Evolutionary conservation across 2,797 vertebrate species (phyloP).

Genomic region (Chrosomus eos): DNA sequence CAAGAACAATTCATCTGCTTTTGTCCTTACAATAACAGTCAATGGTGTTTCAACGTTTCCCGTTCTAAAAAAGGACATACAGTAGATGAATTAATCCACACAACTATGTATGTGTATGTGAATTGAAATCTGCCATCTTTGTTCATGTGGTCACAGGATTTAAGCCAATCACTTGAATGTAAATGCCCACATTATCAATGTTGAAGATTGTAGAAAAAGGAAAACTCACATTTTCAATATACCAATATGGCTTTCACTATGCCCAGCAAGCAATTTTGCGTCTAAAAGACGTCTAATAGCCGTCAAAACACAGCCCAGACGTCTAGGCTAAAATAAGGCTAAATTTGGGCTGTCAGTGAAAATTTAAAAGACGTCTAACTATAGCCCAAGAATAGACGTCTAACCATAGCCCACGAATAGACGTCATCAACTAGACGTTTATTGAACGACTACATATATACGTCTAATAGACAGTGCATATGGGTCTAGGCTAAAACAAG

Average conservation of each 20-base stretch:
- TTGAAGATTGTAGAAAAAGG: not conserved
- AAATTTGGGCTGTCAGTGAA: too few relatives aligned
- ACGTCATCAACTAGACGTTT: too few relatives aligned
- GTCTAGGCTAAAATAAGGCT: too few relatives aligned
- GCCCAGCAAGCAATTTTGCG: too few relatives aligned
- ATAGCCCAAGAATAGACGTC: too few relatives aligned
- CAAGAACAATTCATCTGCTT: not conserved
- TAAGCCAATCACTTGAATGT: not conserved
- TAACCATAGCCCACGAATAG: too few relatives aligned
- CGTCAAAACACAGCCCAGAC: too few relatives aligned
- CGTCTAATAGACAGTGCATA: too few relatives aligned
- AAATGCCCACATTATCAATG: not conserved
- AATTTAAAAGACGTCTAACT: too few relatives aligned
- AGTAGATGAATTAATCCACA: not conserved
- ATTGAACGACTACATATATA: too few relatives aligned
- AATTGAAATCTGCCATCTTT: not conserved
- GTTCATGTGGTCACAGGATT: not conserved
- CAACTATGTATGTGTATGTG: not conserved
- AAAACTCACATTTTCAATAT: not conserved
- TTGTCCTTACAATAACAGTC: not conserved
- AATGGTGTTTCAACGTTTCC: not conserved
- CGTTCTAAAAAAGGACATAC: not conserved
- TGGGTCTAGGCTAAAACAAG: too few relatives aligned
- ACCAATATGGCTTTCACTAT: not conserved
- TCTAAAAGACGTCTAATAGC: too few relatives aligned